A percentile compares a stretch with the other conserved stretches of the same genome.
These are phyloP conservation scores for Protonibea diacanthus DNA, from an alignment of 2,797 vertebrate species.

Conservation along the genomic window DNA sequence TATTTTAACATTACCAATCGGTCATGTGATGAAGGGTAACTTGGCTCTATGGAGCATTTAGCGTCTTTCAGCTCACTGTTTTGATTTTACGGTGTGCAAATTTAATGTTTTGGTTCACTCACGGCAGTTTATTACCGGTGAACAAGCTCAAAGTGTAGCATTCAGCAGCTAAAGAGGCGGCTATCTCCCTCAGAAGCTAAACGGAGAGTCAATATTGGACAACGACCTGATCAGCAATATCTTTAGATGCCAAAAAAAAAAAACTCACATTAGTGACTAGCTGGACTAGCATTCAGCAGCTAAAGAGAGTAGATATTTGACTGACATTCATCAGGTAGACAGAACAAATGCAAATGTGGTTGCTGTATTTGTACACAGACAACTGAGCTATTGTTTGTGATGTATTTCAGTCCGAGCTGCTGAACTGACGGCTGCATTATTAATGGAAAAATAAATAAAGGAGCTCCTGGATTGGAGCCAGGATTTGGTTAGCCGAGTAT, in stretches of 20 bases:
- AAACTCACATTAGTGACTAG: too few relatives aligned
- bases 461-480: too few relatives aligned
- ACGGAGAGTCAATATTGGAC: too few relatives aligned
- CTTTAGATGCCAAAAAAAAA: too few relatives aligned
- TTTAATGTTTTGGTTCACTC: neutral
- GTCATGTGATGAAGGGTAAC: neutral
- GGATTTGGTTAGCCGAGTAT: neutral
- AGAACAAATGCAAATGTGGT: neutral
- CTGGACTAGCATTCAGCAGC: neutral
- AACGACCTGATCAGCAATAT: too few relatives aligned
- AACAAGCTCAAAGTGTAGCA: neutral
- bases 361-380: too few relatives aligned
- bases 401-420: neutral
- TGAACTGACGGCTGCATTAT: neutral
- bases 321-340: neutral
- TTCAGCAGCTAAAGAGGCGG: neutral
- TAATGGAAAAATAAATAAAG: neutral
- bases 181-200: neutral
- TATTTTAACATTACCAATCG: neutral
- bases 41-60: neutral
- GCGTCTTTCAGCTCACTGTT: neutral
- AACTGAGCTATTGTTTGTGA: neutral
- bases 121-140: too few relatives aligned
- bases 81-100: too few relatives aligned
- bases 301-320: neutral